Percentiles rank a stretch among this genome's conserved stretches.
Conservation (phyloP, 2,888 invertebrate species). For the Pachliopta kotzebuea region DNA sequence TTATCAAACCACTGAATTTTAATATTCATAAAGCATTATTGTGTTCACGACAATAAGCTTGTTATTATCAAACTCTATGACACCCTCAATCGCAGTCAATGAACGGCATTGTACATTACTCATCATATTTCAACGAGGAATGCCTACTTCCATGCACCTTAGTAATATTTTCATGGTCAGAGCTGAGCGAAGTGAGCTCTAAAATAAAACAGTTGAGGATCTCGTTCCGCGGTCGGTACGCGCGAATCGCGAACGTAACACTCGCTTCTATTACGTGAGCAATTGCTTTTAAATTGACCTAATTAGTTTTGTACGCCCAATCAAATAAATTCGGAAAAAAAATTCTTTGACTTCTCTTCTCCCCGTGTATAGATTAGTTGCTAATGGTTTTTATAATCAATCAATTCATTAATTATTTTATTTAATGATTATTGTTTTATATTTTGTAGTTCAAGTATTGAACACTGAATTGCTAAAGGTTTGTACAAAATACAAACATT, state of each 20-base stretch:
- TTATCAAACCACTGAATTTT: background rate
- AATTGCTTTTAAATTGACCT: conserved; percentile 41
- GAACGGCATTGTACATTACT: conserved; percentile 61
- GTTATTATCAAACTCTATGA: conserved; percentile 35
- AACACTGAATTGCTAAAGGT: background rate
- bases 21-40: background rate
- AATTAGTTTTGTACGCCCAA: conserved; percentile 32
- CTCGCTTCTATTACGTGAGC: conserved; percentile 48
- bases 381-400: no score
- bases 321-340: conserved; percentile 1
- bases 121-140: conserved; percentile 47
- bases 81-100: conserved; percentile 53
- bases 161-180: conserved; percentile 71
- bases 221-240: conserved; percentile 61
- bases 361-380: no score
- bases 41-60: conserved; percentile 3
- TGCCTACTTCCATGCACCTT: conserved; percentile 49
- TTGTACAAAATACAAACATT: conserved; percentile 5
- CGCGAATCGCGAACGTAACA: conserved; percentile 47
- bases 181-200: conserved; percentile 57
- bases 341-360: background rate
- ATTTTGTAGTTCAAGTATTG: no score
- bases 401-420: no score
- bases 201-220: conserved; percentile 76
- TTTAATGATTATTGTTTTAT: no score